Percentiles rank a stretch among this genome's conserved stretches.
Evolutionary conservation across 35 echinoderm and acorn worm genomes (phyloP).

Genomic region (Anneissia japonica): DNA sequence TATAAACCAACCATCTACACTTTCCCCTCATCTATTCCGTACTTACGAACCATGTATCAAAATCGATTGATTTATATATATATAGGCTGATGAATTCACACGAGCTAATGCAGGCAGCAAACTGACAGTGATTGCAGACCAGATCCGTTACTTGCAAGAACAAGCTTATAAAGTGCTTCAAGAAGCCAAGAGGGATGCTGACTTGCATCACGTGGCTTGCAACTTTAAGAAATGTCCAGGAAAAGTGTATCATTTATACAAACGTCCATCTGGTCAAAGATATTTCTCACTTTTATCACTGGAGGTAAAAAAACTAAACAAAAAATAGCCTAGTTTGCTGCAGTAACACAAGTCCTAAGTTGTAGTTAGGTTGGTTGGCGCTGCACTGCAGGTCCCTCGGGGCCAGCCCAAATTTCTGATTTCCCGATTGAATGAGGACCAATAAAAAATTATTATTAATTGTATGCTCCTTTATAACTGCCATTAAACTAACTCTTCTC

Average conservation of each 20-base stretch:
- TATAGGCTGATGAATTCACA: constrained; percentile 91
- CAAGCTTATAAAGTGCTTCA: constrained; percentile 71
- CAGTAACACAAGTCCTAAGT: too few species aligned
- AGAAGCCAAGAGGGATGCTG: constrained; percentile 88
- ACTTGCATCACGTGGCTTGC: constrained; percentile 81
- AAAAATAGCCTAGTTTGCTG: too few species aligned
- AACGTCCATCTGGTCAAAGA: constrained; percentile 64
- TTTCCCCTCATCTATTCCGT: not conserved
- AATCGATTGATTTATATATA: not conserved
- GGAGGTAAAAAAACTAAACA: constrained; percentile 36
- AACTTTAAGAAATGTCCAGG: constrained; percentile 96
- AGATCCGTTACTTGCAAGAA: constrained; percentile 82
- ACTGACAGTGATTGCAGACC: constrained; percentile 87
- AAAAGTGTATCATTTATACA: constrained; percentile 77
- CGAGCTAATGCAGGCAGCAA: constrained; percentile 71
- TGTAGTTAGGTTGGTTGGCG: not conserved
- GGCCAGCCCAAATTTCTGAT: not conserved
- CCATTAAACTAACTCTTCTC: not conserved
- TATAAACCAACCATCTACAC: not conserved
- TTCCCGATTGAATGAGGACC: too few species aligned
- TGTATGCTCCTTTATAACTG: not conserved
- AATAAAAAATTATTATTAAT: not conserved
- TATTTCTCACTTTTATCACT: constrained; percentile 93
- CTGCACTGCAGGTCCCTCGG: not conserved
- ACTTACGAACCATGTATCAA: not conserved